A percentile compares a stretch with the other conserved stretches of the same genome.
phyloP scores from a whole-genome alignment of 2,888 invertebrate species.

The Conops quadrifasciatus region DNA sequence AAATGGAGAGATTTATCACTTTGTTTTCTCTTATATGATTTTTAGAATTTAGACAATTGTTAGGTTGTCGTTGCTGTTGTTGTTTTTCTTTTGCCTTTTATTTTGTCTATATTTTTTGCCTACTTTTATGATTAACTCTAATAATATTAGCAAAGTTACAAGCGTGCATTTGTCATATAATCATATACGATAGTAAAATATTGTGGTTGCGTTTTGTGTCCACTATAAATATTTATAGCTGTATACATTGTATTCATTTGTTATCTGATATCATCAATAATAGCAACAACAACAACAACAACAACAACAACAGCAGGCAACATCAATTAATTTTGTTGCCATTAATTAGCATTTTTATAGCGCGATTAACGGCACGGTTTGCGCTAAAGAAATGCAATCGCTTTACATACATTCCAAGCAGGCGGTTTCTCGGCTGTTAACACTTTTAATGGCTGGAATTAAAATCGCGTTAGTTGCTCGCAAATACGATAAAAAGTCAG shows the following conservation, averaged over 20 bases:
- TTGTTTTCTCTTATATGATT: too few relatives aligned
- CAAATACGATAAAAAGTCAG: too few relatives aligned
- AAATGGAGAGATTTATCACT: too few relatives aligned
- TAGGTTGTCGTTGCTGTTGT: too few relatives aligned
- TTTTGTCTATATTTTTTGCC: background rate
- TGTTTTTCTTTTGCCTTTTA: too few relatives aligned
- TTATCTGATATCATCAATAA: background rate
- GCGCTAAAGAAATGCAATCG: background rate
- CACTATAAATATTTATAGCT: background rate
- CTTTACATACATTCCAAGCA: background rate
- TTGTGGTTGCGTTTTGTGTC: too few relatives aligned
- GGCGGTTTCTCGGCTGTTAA: background rate
- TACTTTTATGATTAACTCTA: too few relatives aligned
- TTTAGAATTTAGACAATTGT: too few relatives aligned
- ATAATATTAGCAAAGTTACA: too few relatives aligned
- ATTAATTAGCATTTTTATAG: conserved; percentile 14
- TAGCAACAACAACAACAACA: background rate
- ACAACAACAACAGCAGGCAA: background rate
- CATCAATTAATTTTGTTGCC: background rate
- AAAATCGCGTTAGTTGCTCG: conserved; percentile 12
- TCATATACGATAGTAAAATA: too few relatives aligned
- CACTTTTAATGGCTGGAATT: conserved; percentile 17
- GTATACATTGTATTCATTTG: background rate
- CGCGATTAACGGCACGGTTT: conserved; percentile 1
- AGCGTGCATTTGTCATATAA: too few relatives aligned